Evolutionary conservation across 2,113 vertebrate species (phyloP).

Genomic region (Ictalurus punctatus): DNA sequence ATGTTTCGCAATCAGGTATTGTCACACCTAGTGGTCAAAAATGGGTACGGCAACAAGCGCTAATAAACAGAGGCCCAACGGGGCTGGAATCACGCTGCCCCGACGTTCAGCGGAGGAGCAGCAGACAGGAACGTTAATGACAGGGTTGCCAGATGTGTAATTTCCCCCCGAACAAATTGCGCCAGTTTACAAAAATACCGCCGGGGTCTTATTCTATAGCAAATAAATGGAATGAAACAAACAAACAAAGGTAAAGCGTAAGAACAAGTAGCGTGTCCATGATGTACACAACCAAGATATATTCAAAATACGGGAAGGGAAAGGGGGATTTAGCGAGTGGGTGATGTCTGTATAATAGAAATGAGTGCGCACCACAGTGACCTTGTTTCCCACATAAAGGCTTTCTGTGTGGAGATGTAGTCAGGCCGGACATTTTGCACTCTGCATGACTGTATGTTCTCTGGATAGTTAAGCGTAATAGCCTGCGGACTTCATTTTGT

Average conservation of each 20-base stretch:
- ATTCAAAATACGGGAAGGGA: background rate
- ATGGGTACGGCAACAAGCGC: background rate
- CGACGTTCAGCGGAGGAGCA: background rate
- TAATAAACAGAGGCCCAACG: background rate
- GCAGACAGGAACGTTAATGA: background rate
- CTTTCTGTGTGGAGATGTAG: background rate
- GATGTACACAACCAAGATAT: too few species aligned
- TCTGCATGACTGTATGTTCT: background rate
- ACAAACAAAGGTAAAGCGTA: background rate
- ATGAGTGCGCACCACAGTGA: background rate
- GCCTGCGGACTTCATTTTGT: background rate
- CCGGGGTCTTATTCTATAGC: background rate
- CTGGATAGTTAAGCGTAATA: background rate
- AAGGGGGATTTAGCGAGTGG: background rate
- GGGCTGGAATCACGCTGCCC: background rate
- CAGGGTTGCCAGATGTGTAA: background rate
- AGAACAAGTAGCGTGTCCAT: background rate
- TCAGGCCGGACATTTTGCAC: background rate
- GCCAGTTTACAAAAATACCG: background rate
- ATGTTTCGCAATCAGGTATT: background rate
- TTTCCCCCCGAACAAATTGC: background rate
- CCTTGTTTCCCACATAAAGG: background rate
- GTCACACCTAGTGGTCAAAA: background rate
- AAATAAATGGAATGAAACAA: background rate
- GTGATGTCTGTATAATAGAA: background rate